Evolutionary conservation across 2,797 vertebrate genomes (phyloP).

Genomic region (Gymnopithys bicolor): DNA sequence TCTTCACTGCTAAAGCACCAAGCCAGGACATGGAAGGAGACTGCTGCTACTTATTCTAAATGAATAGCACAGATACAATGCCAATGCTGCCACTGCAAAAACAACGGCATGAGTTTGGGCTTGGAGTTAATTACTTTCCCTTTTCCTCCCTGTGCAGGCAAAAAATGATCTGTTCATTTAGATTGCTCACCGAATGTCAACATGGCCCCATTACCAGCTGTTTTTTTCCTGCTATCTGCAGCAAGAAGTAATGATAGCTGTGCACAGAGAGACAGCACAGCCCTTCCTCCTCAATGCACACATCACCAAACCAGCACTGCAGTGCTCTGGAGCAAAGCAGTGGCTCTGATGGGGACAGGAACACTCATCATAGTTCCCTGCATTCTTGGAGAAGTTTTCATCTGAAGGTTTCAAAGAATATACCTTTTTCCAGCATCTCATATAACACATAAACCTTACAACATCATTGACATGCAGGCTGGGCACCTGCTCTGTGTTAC

Average conservation of each 20-base stretch:
- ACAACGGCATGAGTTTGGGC: neutral
- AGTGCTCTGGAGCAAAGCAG: fast-evolving
- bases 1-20: neutral
- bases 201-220: neutral
- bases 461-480: neutral
- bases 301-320: neutral
- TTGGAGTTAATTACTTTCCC: neutral
- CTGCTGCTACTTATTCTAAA: neutral
- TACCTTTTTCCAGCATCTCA: neutral
- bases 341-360: neutral
- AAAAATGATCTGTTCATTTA: neutral
- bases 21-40: neutral
- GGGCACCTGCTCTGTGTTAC: neutral
- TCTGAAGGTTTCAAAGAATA: neutral
- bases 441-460: neutral
- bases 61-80: neutral
- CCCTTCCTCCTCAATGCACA: neutral
- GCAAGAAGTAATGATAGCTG: neutral
- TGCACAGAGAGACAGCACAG: neutral
- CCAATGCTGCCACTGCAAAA: neutral
- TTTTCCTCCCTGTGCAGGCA: neutral
- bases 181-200: fast-evolving
- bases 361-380: neutral
- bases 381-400: neutral
- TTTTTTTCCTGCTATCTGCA: neutral